Evolutionary conservation across 2,888 invertebrate species (phyloP), one percentile per base, ranked within the genome.

Genomic region (Dermolepida albohirtum): DNA sequence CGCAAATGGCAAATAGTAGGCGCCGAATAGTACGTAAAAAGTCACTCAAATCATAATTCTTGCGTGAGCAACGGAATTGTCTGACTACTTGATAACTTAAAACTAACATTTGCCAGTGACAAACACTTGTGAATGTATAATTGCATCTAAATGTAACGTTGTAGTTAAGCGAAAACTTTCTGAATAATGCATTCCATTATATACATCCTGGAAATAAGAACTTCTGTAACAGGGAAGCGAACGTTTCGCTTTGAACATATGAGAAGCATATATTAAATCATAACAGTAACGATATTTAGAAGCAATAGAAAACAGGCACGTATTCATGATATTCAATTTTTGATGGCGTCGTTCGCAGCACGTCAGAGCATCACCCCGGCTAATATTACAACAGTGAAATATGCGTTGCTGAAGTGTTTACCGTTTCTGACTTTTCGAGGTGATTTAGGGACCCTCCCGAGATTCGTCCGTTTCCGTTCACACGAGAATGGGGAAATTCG

Each of bases 261-360:
- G 14, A 55, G 17, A 4, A 41, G 17, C n/a, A 55, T 40, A 10
- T 55, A 55, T 55, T 55, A 41, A 55, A 17, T 55, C 55, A 11
- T 4, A 40, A 55, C 16, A 17, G 40, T 17, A 55, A 41, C 41
- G 14, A 12, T 40, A 41, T 55, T 10, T 40, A 41, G 55, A 5
- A 44, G 59, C 59, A 44, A 59, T 59, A 44, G 14, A 34, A 44
- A 14, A 12, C 59, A 59, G 44, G 14, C 29, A n/a, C 16, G 12
- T 29, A 44, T 44, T 59, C 44, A 41, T 41, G 41, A 55, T 55
- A 55, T 55, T 55, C 55, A 55, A 55, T 55, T 55, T 44, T 59
- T 59, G 59, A 44, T 29, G 34, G 29, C 12, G 14, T 44, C 29
- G 41, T 47, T 47, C 44, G 14, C 44, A 47, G 10, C 5, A 47